phyloP scores from a whole-genome alignment of 2,797 vertebrate species.

The Distichodus sexfasciatus region DNA sequence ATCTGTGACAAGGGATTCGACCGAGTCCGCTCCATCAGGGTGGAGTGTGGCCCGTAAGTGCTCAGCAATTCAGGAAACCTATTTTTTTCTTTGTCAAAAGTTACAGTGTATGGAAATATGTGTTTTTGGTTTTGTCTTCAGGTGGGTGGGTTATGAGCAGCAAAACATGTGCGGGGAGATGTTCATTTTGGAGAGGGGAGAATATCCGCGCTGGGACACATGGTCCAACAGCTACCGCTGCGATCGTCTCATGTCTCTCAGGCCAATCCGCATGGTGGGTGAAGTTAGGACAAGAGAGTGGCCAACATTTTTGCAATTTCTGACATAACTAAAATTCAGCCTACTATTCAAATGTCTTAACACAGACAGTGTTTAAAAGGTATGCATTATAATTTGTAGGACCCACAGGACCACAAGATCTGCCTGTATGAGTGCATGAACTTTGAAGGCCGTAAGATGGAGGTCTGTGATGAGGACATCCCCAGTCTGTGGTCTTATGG shows the following conservation, averaged over 20 bases:
- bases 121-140: too few relatives aligned
- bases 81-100: too few relatives aligned
- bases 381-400: conserved; percentile 58
- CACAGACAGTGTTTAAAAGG: background rate
- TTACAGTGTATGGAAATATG: too few relatives aligned
- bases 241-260: conserved; percentile 79
- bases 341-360: too few relatives aligned
- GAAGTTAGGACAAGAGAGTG: background rate
- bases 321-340: too few relatives aligned
- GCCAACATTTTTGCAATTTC: too few relatives aligned
- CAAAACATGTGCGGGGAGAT: conserved; percentile 80
- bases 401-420: conserved; percentile 82
- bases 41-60: conserved; percentile 82
- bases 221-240: conserved; percentile 85
- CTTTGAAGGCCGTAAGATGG: conserved; percentile 86
- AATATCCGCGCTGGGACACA: conserved; percentile 84
- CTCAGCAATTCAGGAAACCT: background rate
- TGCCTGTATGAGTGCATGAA: conserved; percentile 77
- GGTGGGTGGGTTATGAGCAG: conserved; percentile 83
- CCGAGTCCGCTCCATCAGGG: conserved; percentile 75
- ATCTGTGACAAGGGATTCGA: conserved; percentile 76
- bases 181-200: conserved; percentile 84
- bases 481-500: conserved; percentile 84
- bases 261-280: conserved; percentile 79
- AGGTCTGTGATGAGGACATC: conserved; percentile 83